Percentiles rank a stretch among this genome's conserved stretches.
Conservation (phyloP, 2,888 invertebrate species). For the Dynastes tityus region DNA sequence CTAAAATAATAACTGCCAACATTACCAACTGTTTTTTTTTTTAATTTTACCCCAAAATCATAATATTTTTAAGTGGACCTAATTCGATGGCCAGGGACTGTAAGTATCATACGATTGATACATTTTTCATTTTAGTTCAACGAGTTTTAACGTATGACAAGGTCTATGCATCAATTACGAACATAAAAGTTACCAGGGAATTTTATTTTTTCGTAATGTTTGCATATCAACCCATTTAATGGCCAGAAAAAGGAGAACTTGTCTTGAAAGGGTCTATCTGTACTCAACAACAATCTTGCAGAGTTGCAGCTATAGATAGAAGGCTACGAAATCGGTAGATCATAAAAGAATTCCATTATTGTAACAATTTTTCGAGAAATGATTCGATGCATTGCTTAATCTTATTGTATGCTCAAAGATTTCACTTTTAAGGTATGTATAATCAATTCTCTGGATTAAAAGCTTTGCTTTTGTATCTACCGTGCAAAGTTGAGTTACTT, state of each 20-base stretch:
- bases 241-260: conserved; percentile 2
- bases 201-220: neutral
- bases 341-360: conserved; percentile 29
- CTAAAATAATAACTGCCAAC: too few species aligned
- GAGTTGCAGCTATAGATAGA: neutral
- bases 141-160: neutral
- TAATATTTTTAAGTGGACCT: too few species aligned
- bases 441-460: conserved; percentile 27
- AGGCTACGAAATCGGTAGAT: conserved; percentile 4
- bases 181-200: neutral
- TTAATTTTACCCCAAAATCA: too few species aligned
- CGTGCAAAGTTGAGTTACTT: too few species aligned
- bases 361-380: conserved; percentile 16
- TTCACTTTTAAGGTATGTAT: conserved; percentile 5
- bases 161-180: neutral
- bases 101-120: conserved; percentile 7
- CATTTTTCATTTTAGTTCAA: neutral
- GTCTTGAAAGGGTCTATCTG: neutral
- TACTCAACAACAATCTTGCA: too few species aligned
- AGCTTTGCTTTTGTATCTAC: neutral
- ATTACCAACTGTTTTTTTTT: too few species aligned
- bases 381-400: neutral
- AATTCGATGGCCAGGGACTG: too few species aligned
- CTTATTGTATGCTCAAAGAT: neutral
- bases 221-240: conserved; percentile 19